Base-by-base conservation (phyloP, 2,888 invertebrate species). In the Pristionchus fissidentatus region DNA sequence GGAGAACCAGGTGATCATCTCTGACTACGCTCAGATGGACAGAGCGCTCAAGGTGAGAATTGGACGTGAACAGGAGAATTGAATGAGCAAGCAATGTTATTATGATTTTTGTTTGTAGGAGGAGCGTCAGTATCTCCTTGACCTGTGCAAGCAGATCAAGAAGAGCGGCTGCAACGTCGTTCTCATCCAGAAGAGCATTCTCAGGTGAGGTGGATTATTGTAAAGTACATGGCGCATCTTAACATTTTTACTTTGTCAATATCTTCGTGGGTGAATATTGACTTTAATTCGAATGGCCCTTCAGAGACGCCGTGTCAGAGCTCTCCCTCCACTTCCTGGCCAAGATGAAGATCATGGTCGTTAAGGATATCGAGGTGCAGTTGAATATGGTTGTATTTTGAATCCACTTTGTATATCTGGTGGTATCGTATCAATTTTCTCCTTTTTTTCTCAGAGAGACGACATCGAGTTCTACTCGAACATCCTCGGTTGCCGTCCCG, bases 11-110 rank as follows among this genome's bases (percentile, higher is more conserved):
- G 94, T 94, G 7, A 93, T 99, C 90, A 97, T 99, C 35, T 97
- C 97, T 0, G 99, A 99, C 93, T 99, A 99, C 93, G 95, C 98
- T n/a, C 98, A 98, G 80, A 99, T 99, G 99, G 99, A 99, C 93
- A 95, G 99, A 84, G 97, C 99, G 0, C 93, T 99, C 85, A 96
- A 97, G 92, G 80, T 80, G 26, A 2, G 62, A 38, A 19, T 46
- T n/a, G n/a, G 46, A 46, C 7, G 15, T 46, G 15, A 46, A 10
- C 7, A 7, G 46, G 26, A 57, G 8, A 26, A 8, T 8, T 5
- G 10, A 57, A 57, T n/a, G 22, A n/a, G 7, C 22, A n/a, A 73
- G 46, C 26, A 15, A n/a, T 73, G 26, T 70, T 38, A 38, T 7
- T 3, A 7, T 70, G 5, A 15, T 43, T 75, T 43, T 13, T 55